phyloP scores from a whole-genome alignment of 2,797 vertebrate genomes.

The Fistularia commersonii region DNA sequence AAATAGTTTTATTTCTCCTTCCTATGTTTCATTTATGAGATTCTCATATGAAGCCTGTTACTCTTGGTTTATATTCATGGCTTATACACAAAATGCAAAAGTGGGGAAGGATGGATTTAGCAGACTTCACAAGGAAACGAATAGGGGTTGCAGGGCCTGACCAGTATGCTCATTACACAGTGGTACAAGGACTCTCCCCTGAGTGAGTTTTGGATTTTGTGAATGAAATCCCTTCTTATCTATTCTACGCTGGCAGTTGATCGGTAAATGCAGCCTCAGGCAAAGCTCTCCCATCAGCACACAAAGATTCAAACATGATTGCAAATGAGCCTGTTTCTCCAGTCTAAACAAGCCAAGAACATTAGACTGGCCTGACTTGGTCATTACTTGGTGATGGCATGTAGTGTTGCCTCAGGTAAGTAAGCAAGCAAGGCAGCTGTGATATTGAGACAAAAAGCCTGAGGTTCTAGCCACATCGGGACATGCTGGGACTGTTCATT shows the following conservation, averaged over 20 bases:
- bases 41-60: slow-evolving; percentile 39
- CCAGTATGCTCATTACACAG: slow-evolving; percentile 29
- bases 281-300: slow-evolving; percentile 35
- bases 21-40: slow-evolving; percentile 63
- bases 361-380: slow-evolving; percentile 24
- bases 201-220: slow-evolving; percentile 50
- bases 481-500: slow-evolving; percentile 19
- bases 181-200: slow-evolving; percentile 32
- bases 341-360: slow-evolving; percentile 38
- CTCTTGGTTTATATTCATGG: slow-evolving; percentile 53
- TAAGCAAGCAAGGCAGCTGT: slow-evolving; percentile 24
- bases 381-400: slow-evolving; percentile 35
- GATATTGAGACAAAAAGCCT: slow-evolving; percentile 47
- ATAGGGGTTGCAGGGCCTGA: slow-evolving; percentile 24
- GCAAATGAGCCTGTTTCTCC: slow-evolving; percentile 47
- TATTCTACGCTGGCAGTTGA: slow-evolving; percentile 41
- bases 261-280: slow-evolving; percentile 61
- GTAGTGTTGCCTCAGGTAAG: slow-evolving; percentile 38
- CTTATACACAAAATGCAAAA: slow-evolving; percentile 21
- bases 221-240: slow-evolving; percentile 62
- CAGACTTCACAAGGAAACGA: slow-evolving; percentile 32
- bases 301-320: slow-evolving; percentile 47
- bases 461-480: slow-evolving; percentile 36
- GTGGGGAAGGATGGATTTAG: slow-evolving; percentile 30
- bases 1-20: slow-evolving; percentile 34